Percentiles rank a stretch among this genome's conserved stretches.
phyloP scores from a whole-genome alignment of 2,113 vertebrate species.

The Ciconia stormi region DNA sequence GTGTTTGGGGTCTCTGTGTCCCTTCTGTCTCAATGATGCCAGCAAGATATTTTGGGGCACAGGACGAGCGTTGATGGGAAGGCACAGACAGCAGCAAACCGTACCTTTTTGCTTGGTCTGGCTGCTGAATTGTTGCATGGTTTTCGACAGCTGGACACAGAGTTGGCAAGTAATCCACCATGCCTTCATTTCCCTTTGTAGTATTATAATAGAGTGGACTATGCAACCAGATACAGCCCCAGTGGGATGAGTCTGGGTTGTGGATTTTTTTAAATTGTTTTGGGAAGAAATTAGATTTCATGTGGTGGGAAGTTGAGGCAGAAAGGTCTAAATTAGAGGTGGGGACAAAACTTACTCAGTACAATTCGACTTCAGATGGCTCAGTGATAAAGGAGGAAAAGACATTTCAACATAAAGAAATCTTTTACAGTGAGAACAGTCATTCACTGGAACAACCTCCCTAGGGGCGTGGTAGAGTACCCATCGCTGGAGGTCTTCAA shows the following conservation, averaged over 20 bases:
- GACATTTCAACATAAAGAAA: not conserved
- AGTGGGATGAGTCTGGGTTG: not conserved
- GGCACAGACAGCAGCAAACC: not conserved
- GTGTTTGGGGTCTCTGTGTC: not conserved
- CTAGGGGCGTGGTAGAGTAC: not conserved
- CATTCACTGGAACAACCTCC: not conserved
- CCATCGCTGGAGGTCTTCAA: not conserved
- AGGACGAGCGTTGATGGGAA: fast-evolving
- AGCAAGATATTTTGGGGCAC: not conserved
- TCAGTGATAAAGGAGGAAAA: not conserved
- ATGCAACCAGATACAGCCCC: not conserved
- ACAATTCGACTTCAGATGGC: not conserved
- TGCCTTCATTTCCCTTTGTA: not conserved
- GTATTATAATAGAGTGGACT: not conserved
- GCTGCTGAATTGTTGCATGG: not conserved
- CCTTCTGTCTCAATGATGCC: not conserved
- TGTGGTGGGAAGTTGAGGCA: not conserved
- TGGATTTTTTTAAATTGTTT: not conserved
- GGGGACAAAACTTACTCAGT: not conserved
- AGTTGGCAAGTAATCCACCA: not conserved
- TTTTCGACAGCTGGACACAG: not conserved
- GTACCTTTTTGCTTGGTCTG: not conserved
- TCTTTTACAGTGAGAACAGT: not conserved
- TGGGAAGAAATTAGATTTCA: not conserved
- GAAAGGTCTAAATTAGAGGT: not conserved